Percentiles rank a stretch among this genome's conserved stretches.
These are phyloP conservation scores for Timandra comae DNA, from an alignment of 2,888 invertebrate species.

Conservation along the genomic window DNA sequence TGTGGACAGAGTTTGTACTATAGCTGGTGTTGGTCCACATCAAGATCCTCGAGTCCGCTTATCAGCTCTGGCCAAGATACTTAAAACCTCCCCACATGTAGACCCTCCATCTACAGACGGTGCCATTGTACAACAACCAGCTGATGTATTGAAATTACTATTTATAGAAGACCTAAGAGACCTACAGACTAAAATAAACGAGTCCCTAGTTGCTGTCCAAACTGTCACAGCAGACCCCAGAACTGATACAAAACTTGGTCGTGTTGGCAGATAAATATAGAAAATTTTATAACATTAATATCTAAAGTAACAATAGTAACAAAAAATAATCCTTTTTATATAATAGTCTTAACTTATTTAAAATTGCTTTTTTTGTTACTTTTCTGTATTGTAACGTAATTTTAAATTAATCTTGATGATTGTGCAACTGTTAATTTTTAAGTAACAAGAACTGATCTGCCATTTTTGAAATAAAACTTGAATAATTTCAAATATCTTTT, in stretches of 20 bases:
- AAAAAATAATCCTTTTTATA: too few relatives aligned
- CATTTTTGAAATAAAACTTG: too few relatives aligned
- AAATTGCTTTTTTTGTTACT: too few relatives aligned
- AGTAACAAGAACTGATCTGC: too few relatives aligned
- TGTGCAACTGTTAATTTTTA: too few relatives aligned
- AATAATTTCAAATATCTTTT: too few relatives aligned
- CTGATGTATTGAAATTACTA: constrained; percentile 84
- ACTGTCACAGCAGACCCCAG: constrained; percentile 96
- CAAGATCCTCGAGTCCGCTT: constrained; percentile 57
- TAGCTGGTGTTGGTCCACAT: constrained; percentile 71
- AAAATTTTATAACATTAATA: too few relatives aligned
- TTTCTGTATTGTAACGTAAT: too few relatives aligned
- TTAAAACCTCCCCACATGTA: constrained; percentile 90
- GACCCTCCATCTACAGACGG: constrained; percentile 58
- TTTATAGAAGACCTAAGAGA: constrained; percentile 90
- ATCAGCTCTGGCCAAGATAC: constrained; percentile 82
- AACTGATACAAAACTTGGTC: constrained; percentile 95
- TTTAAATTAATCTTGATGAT: too few relatives aligned
- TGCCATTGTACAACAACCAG: constrained; percentile 54
- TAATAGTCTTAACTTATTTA: too few relatives aligned
- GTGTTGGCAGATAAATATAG: constrained; percentile 88
- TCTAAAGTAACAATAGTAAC: too few relatives aligned
- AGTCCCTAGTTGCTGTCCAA: constrained; percentile 95
- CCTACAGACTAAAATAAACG: constrained; percentile 95
- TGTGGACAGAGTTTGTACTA: constrained; percentile 84